Base-by-base conservation (phyloP, 1,140 invertebrate genomes). In the Ostrea denselamellosa region DNA sequence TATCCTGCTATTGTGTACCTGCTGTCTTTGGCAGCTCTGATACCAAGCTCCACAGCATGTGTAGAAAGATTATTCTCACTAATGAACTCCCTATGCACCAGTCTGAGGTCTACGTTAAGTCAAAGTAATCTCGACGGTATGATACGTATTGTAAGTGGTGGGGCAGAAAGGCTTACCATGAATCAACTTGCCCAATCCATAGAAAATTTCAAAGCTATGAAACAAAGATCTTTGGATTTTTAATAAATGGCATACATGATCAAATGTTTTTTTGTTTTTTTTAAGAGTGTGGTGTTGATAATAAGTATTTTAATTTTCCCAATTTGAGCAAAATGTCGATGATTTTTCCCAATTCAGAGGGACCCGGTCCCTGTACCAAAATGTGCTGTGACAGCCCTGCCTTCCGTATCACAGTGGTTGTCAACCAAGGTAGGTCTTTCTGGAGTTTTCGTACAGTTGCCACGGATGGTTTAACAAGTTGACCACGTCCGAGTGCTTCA, bases 1-100 rank as follows among this genome's bases (percentile, higher is more conserved):
- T 77, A 77, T 34, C 68, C 68, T 77, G 68, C 68, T 34, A 77
- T 77, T 25, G 2, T 28, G 10, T 10, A 77, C 68, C 68, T 77
- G 22, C 14, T 77, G 68, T 77, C 2, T 25, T 34, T 77, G 68
- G 22, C 68, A 25, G 22, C 22, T 77, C 68, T 77, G 68, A 77
- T 77, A 77, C 68, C 68, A 77, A 77, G 9, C 34, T 77, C 68
- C 68, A 77, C 68, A 77, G 68, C 68, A 22, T 77, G 10, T 77
- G 68, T 77, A 28, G 68, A 77, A 77, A 19, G 68, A 77, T 58
- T 58, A 58, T 58, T 58, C 10, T 58, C 56, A 58, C 10, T 58
- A 12, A 58, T 58, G 56, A 58, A 58, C 56, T 58, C 56, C 10
- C 0, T 58, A 12, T 58, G 56, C 56, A 58, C 56, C 56, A 58